Conservation (phyloP, 1,140 invertebrate genomes). For the Trachymyrmex septentrionalis region DNA sequence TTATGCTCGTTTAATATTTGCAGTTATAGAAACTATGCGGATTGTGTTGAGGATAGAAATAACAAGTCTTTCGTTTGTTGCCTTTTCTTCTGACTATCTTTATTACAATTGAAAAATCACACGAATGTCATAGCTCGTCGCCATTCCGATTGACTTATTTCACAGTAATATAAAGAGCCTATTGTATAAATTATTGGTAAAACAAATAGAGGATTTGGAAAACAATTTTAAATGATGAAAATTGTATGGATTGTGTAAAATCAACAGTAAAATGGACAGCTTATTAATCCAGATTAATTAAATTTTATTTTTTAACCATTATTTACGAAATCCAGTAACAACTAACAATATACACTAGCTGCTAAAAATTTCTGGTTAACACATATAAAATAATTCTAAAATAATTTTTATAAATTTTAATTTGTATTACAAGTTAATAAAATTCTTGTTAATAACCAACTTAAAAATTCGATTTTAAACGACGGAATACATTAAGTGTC, state of each 20-base stretch:
- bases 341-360: not conserved
- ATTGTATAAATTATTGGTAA: slow-evolving; percentile 39
- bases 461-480: too few relatives aligned
- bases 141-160: slow-evolving; percentile 29
- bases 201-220: not conserved
- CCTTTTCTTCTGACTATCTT: slow-evolving; percentile 12
- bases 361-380: too few relatives aligned
- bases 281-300: not conserved
- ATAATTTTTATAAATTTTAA: too few relatives aligned
- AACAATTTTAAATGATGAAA: not conserved
- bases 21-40: not conserved
- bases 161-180: not conserved
- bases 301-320: not conserved
- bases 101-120: slow-evolving; percentile 54
- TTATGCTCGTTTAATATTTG: not conserved
- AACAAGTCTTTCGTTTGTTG: slow-evolving; percentile 15
- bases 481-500: too few relatives aligned
- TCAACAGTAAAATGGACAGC: not conserved
- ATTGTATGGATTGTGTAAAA: not conserved
- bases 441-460: too few relatives aligned
- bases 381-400: too few relatives aligned
- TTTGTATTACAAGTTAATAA: too few relatives aligned
- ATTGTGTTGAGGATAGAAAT: not conserved
- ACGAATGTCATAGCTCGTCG: slow-evolving; percentile 7
- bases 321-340: not conserved